These are phyloP conservation scores for Tenthredo distinguenda DNA, from an alignment of 2,888 invertebrate genomes.

Conservation along the genomic window DNA sequence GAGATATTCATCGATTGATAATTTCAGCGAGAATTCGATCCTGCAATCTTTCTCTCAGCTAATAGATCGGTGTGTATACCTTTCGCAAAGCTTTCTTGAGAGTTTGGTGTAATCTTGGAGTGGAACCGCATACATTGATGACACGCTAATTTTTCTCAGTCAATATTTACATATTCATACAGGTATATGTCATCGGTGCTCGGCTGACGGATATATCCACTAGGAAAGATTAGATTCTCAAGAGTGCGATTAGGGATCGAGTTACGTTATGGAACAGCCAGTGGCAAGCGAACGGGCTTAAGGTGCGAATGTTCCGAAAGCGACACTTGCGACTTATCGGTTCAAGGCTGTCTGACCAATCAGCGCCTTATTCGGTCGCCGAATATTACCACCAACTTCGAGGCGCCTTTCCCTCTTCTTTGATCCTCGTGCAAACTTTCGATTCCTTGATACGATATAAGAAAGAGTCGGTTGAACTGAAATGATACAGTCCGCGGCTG, in stretches of 20 bases:
- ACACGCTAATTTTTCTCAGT: neutral
- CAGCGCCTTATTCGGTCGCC: constrained; percentile 4
- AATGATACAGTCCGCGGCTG: neutral
- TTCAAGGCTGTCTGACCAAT: constrained; percentile 31
- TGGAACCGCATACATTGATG: neutral
- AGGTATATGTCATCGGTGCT: neutral
- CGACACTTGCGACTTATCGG: constrained; percentile 47
- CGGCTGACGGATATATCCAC: neutral
- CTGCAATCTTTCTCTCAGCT: neutral
- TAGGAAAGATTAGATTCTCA: neutral
- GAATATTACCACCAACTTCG: constrained; percentile 39
- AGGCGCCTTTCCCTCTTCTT: neutral
- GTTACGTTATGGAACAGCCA: constrained; percentile 11
- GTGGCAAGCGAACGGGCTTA: neutral
- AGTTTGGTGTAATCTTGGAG: neutral
- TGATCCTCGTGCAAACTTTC: constrained; percentile 11
- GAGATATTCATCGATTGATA: neutral
- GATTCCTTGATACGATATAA: neutral
- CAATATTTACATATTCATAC: constrained; percentile 16
- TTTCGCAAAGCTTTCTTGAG: constrained; percentile 16
- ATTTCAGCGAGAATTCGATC: neutral
- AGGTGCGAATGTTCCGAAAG: constrained; percentile 39
- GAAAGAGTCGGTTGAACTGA: neutral
- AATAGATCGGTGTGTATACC: neutral
- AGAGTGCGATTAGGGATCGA: constrained; percentile 15